These are phyloP conservation scores for Protaetia brevitarsis DNA, from an alignment of 1,140 invertebrate genomes.

Conservation along the genomic window DNA sequence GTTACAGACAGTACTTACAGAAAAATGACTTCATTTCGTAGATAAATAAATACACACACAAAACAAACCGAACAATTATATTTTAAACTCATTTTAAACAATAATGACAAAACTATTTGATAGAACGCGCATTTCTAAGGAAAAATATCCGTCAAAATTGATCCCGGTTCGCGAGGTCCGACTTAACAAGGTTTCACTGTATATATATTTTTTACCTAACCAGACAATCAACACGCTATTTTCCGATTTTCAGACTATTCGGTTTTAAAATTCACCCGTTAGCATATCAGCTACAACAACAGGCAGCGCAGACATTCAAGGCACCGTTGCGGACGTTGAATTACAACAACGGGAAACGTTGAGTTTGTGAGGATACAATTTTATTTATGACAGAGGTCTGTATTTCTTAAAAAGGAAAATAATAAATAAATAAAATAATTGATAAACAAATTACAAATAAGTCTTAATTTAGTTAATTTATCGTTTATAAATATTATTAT, in stretches of 20 bases:
- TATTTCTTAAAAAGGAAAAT: conserved; percentile 18
- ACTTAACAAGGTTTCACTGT: too few relatives aligned
- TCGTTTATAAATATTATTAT: conserved; percentile 17
- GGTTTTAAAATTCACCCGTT: conserved; percentile 99
- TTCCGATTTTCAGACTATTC: conserved; percentile 90
- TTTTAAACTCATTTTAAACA: too few relatives aligned
- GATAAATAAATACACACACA: too few relatives aligned
- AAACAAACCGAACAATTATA: too few relatives aligned
- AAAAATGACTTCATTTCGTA: too few relatives aligned
- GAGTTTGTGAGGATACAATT: conserved; percentile 36
- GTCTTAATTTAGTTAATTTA: conserved; percentile 24
- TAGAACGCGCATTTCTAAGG: too few relatives aligned
- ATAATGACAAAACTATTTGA: too few relatives aligned
- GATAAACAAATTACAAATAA: conserved; percentile 14
- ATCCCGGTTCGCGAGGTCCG: too few relatives aligned
- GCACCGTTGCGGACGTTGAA: conserved; percentile 67
- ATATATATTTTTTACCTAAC: conserved; percentile 30
- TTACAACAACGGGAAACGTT: conserved; percentile 59
- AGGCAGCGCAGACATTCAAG: conserved; percentile 88
- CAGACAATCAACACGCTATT: too few relatives aligned
- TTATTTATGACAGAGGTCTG: conserved; percentile 21
- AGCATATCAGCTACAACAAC: conserved; percentile 96
- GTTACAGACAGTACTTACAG: too few relatives aligned
- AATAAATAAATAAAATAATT: conserved; percentile 16
- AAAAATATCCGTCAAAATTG: too few relatives aligned